Base-by-base conservation (phyloP, 1,140 invertebrate species). In the Acromyrmex heyeri region DNA sequence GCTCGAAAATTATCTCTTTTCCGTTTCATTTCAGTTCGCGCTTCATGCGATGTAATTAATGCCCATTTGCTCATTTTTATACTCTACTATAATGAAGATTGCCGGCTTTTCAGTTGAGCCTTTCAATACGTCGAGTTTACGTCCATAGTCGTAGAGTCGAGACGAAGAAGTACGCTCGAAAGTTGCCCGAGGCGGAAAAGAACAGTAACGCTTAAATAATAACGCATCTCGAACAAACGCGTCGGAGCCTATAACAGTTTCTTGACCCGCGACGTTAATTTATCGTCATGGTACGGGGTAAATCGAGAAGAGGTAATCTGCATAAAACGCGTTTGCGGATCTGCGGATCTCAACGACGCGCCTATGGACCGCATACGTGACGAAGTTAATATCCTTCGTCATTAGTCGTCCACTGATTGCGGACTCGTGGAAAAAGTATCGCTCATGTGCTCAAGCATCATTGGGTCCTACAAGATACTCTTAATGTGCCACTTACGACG, bases 301-400 rank as follows among this genome's bases (percentile, higher is more conserved):
- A 57, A 91, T 91, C 79, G 88, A 50, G 14, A 86, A 67, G 65
- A 88, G 83, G 55, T 64, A 91, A 72, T 91, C 87, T 88, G 70
- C 86, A 91, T 91, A 91, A 21, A 89, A 85, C 78, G 79, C 57
- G 16, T 76, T 30, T 55, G 30, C 72, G 64, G 14, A 57, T 83
- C n/a, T 55, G 21, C 34, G 6, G 70, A 64, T 18, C 27, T 64
- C 53, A 12, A 3, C 61, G 34, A 30, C 24, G 38, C 44, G 38
- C 77, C 24, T 44, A 70, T 53, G 48, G 55, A 44, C 27, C 64
- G 14, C n/a, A 48, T 70, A 59, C 50, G 14, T 24, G 50, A 72
- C 78, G 21, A 70, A 82, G 64, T 82, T 82, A 44, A 48, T 69
- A 38, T 82, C 24, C 61, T 70, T 5, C 65, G 30, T 2, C 30